Conservation (phyloP, 2,113 vertebrate species). For the Corythornis madagascariensis region DNA sequence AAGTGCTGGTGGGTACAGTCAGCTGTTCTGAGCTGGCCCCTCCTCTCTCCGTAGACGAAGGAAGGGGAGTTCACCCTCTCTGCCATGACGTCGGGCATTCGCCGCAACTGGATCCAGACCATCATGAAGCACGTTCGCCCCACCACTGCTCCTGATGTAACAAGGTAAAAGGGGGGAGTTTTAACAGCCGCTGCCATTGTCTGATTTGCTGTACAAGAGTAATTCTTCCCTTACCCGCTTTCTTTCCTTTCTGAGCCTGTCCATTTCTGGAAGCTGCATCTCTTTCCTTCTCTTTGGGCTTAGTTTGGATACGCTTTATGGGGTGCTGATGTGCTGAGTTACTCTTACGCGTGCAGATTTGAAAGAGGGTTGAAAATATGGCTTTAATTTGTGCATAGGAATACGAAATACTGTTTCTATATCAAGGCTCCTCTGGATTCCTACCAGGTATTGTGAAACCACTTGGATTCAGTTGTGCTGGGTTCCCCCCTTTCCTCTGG, state of each 20-base stretch:
- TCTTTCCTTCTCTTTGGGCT: constrained; percentile 10
- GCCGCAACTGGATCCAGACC: constrained; percentile 98
- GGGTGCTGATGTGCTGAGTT: background rate
- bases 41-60: constrained; percentile 80
- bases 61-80: constrained; percentile 91
- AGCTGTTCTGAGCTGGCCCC: background rate
- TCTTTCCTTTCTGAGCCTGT: background rate
- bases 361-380: constrained; percentile 55
- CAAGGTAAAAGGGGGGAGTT: constrained; percentile 81
- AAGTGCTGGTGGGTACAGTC: background rate
- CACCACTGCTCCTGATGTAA: constrained; percentile 89
- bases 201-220: background rate
- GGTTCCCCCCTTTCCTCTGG: constrained; percentile 64
- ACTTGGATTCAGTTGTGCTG: constrained; percentile 49
- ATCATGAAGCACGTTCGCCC: constrained; percentile 95
- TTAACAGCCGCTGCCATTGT: background rate
- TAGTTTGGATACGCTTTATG: background rate
- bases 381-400: constrained; percentile 65
- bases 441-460: constrained; percentile 70
- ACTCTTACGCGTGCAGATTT: background rate
- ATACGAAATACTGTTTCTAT: constrained; percentile 60
- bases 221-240: background rate
- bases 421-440: constrained; percentile 65
- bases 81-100: constrained; percentile 97
- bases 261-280: background rate